A percentile compares a stretch with the other conserved stretches of the same genome.
phyloP scores from a whole-genome alignment of 2,113 vertebrate species.

The Canis aureus region DNA sequence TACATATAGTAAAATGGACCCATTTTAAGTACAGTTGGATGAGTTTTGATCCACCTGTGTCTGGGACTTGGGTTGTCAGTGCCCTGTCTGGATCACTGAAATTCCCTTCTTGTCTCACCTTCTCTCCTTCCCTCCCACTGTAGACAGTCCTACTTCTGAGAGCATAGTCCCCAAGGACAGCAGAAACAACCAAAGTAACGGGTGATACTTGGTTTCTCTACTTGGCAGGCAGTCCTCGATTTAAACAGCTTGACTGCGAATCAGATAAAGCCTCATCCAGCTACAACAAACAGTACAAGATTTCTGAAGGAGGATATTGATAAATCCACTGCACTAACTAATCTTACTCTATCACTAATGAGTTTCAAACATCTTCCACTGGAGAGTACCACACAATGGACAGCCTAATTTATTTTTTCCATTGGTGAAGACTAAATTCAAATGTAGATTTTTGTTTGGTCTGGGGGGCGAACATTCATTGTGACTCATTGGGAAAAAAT shows the following conservation, averaged over 20 bases:
- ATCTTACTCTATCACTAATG: not conserved
- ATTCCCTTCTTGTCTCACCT: accelerated
- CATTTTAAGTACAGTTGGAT: accelerated
- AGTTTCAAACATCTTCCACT: not conserved
- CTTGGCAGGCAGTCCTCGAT: not conserved
- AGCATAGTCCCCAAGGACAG: not conserved
- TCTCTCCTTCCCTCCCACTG: not conserved
- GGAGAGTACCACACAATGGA: accelerated
- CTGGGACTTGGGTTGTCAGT: not conserved
- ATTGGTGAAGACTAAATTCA: not conserved
- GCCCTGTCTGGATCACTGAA: not conserved
- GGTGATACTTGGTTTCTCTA: not conserved
- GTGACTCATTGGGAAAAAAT: not conserved
- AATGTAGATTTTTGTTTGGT: not conserved
- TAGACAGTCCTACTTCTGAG: not conserved
- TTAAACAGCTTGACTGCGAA: not conserved
- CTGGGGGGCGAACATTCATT: not conserved
- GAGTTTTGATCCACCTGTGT: not conserved
- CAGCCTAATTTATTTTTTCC: not conserved
- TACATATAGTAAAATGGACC: too few species aligned
- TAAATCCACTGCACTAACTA: not conserved
- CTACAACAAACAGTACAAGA: accelerated
- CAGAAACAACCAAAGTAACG: not conserved
- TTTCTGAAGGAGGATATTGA: not conserved
- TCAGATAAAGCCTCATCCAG: not conserved